Evolutionary conservation across 2,888 invertebrate genomes (phyloP).

Genomic region (Amphimallon solstitiale): DNA sequence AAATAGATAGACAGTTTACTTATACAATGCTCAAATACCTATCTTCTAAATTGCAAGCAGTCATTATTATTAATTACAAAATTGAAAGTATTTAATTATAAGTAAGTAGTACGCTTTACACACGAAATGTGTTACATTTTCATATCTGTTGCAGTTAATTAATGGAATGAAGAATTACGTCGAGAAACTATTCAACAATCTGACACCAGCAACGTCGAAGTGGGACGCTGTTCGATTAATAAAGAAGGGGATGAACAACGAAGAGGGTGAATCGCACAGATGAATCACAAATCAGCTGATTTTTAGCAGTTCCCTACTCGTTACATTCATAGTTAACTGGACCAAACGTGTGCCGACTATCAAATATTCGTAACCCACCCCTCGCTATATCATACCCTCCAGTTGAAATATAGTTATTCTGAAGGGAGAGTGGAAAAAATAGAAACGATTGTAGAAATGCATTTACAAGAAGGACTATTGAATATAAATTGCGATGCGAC

Average conservation of each 20-base stretch:
- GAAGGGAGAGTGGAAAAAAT: constrained; percentile 35
- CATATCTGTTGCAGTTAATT: too few relatives aligned
- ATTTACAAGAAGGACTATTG: too few relatives aligned
- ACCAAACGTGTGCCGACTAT: constrained; percentile 60
- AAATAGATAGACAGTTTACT: too few relatives aligned
- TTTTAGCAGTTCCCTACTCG: constrained; percentile 47
- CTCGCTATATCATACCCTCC: constrained; percentile 27
- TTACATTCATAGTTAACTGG: constrained; percentile 55
- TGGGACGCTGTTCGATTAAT: constrained; percentile 39
- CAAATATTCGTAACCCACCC: constrained; percentile 51
- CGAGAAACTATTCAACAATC: too few relatives aligned
- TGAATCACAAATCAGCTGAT: constrained; percentile 60
- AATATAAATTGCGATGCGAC: too few relatives aligned
- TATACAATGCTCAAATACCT: too few relatives aligned
- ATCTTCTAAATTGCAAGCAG: too few relatives aligned
- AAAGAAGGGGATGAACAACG: constrained; percentile 44
- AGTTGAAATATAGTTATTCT: constrained; percentile 10
- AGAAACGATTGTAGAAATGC: not conserved
- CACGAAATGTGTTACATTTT: too few relatives aligned
- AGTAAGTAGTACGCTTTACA: too few relatives aligned
- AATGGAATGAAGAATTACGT: too few relatives aligned
- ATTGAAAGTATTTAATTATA: too few relatives aligned
- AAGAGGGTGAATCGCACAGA: constrained; percentile 42
- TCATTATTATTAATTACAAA: too few relatives aligned
- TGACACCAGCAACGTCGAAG: not conserved